Conservation (phyloP, 2,888 invertebrate species). For the Rhorus exstirpatorius region DNA sequence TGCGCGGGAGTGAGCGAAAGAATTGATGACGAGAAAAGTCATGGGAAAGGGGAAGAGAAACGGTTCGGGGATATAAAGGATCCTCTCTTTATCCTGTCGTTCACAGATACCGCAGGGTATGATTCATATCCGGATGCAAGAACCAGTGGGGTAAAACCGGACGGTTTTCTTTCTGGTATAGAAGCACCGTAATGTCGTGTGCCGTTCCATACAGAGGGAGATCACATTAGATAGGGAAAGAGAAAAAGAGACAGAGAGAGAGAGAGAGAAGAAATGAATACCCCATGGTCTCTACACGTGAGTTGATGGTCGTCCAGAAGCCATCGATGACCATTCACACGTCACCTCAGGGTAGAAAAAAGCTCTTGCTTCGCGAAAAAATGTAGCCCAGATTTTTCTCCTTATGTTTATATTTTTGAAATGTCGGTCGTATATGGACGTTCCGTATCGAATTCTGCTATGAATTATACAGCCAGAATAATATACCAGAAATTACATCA, state of each 20-base stretch:
- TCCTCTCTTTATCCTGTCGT: conserved; percentile 77
- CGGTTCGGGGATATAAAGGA: conserved; percentile 62
- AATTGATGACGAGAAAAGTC: conserved; percentile 57
- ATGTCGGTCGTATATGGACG: conserved; percentile 14
- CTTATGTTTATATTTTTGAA: conserved; percentile 40
- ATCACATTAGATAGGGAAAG: conserved; percentile 13
- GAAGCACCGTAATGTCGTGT: conserved; percentile 48
- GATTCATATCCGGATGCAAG: conserved; percentile 75
- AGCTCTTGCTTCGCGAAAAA: conserved; percentile 28
- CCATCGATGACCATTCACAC: conserved; percentile 69
- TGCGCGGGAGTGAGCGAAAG: conserved; percentile 44
- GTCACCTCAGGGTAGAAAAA: conserved; percentile 58
- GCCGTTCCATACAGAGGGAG: conserved; percentile 6
- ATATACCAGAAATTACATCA: background rate
- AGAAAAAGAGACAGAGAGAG: conserved; percentile 20
- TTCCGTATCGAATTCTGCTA: conserved; percentile 7
- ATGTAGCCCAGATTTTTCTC: conserved; percentile 47
- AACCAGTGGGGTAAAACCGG: conserved; percentile 59
- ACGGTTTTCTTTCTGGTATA: conserved; percentile 59
- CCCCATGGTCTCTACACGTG: conserved; percentile 29
- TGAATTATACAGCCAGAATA: background rate
- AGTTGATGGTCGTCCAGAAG: conserved; percentile 61
- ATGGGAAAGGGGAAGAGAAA: conserved; percentile 42
- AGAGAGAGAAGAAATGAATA: conserved; percentile 34
- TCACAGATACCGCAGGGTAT: conserved; percentile 75